Percentiles rank a stretch among this genome's conserved stretches.
Conservation (phyloP, 2,888 invertebrate genomes). For the Romanomermis culicivorax region DNA sequence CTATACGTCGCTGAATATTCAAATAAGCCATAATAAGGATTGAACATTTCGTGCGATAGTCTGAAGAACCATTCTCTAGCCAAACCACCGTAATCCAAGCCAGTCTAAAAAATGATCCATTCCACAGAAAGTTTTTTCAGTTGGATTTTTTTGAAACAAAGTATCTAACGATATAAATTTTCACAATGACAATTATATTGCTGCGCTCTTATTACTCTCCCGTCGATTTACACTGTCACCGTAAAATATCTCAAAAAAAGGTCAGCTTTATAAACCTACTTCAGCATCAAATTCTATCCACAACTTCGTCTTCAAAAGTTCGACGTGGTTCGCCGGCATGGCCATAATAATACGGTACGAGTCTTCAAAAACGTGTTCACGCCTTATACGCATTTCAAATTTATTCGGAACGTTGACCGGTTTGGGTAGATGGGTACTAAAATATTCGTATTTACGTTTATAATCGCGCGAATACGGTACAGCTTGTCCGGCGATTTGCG, state of each 20-base stretch:
- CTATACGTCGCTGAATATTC: constrained; percentile 96
- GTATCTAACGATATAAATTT: neutral
- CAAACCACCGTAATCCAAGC: constrained; percentile 82
- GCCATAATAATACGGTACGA: constrained; percentile 83
- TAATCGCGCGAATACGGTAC: constrained; percentile 96
- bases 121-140: neutral
- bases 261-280: constrained; percentile 38
- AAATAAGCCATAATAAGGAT: constrained; percentile 96
- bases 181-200: too few species aligned
- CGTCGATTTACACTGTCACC: too few species aligned
- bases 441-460: constrained; percentile 93
- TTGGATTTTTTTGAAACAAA: too few species aligned
- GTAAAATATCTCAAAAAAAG: too few species aligned
- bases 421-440: constrained; percentile 82
- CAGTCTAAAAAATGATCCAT: constrained; percentile 29
- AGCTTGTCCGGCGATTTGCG: constrained; percentile 76
- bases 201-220: too few species aligned
- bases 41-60: constrained; percentile 96
- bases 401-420: constrained; percentile 90
- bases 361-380: constrained; percentile 81
- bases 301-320: constrained; percentile 80
- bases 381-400: constrained; percentile 73
- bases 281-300: constrained; percentile 99
- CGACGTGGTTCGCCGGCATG: constrained; percentile 42
- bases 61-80: constrained; percentile 97